Conservation (phyloP, 1,140 invertebrate genomes). For the Macrotrachela quadricornifera region DNA sequence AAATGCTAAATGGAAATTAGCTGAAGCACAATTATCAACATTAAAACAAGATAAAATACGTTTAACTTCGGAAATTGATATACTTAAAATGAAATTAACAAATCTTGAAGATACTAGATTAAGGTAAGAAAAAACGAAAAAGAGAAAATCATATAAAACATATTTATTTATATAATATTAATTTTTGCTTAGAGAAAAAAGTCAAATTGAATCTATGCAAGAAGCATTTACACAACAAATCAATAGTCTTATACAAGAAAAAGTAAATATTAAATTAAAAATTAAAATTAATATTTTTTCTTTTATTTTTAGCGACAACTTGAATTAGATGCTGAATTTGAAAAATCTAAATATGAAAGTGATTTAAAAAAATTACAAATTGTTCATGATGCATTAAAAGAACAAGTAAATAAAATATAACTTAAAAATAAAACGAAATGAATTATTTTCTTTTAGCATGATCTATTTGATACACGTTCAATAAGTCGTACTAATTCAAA, state of each 20-base stretch:
- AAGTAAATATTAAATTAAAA: conserved; percentile 19
- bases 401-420: neutral
- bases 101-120: conserved; percentile 24
- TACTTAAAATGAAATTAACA: conserved; percentile 23
- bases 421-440: no score
- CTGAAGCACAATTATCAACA: conserved; percentile 27
- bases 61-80: conserved; percentile 33
- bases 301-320: conserved; percentile 40
- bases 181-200: no score
- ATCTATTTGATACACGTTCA: no score
- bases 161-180: no score
- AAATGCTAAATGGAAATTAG: conserved; percentile 16
- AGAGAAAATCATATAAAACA: no score
- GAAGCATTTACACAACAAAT: conserved; percentile 32
- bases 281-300: neutral
- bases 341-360: no score
- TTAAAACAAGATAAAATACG: conserved; percentile 34
- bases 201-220: conserved; percentile 30
- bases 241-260: conserved; percentile 37
- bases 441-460: no score
- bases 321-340: conserved; percentile 21
- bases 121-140: conserved; percentile 21
- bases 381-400: conserved; percentile 35
- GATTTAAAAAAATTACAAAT: conserved; percentile 13
- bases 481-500: no score